Evolutionary conservation across 2,113 vertebrate species (phyloP).

Genomic region (Scopus umbretta): DNA sequence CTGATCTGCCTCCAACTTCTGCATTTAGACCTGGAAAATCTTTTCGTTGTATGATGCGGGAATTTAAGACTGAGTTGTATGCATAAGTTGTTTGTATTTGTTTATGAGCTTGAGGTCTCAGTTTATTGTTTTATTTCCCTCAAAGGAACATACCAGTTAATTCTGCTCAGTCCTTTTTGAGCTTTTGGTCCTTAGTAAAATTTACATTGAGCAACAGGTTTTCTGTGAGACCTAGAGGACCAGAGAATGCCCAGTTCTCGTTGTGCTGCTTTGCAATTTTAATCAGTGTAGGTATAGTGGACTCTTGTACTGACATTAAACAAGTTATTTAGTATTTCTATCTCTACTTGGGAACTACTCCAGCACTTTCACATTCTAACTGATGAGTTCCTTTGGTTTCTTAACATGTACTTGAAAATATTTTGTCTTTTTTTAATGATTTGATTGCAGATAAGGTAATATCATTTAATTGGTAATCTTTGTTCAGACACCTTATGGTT

Average conservation of each 20-base stretch:
- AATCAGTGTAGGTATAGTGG: background rate
- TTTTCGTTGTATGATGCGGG: background rate
- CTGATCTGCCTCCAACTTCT: background rate
- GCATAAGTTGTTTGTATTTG: background rate
- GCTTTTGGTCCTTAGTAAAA: background rate
- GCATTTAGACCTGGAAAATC: background rate
- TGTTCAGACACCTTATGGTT: background rate
- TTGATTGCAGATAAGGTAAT: background rate
- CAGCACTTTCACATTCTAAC: background rate
- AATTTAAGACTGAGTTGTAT: background rate
- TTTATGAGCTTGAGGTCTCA: background rate
- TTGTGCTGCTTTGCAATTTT: background rate
- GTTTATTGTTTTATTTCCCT: background rate
- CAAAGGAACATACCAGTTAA: background rate
- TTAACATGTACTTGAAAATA: background rate
- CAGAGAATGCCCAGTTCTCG: background rate
- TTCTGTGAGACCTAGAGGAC: background rate
- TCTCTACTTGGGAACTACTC: background rate
- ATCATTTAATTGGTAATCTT: background rate
- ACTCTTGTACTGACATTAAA: background rate
- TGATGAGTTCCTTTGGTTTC: background rate
- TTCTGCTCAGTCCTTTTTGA: background rate
- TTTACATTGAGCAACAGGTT: background rate
- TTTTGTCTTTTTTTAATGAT: background rate
- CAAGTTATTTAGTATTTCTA: background rate